Base-by-base conservation (phyloP, 2,797 vertebrate genomes). In the Spinibarbus caldwelli region DNA sequence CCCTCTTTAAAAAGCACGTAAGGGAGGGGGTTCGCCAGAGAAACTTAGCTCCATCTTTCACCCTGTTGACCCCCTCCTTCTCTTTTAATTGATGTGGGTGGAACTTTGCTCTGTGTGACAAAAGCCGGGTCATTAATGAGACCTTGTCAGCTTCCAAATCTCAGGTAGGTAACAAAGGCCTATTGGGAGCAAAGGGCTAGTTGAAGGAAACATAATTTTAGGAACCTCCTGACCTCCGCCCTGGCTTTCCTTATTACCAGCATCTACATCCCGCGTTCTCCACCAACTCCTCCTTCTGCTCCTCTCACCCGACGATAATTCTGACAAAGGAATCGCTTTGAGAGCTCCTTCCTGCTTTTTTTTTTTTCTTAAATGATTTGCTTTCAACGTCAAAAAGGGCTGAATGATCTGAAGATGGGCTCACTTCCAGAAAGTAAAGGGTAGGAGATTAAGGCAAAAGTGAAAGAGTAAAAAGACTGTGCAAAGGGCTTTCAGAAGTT, bases 111-210 rank as follows among this genome's bases (percentile, higher is more conserved):
- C 86, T 90, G 89, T 89, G 89, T 89, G 92, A 94, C 89, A 94
- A 90, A 88, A 54, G 87, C 91, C 68, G n/a, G 88, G 92, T 91
- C 92, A 93, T 94, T 95, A 93, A 94, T 94, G 93, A 94, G 93
- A 94, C 93, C 93, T n/a, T n/a, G n/a, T n/a, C n/a, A n/a, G n/a
- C n/a, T 94, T 93, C 94, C 91, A 93, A 92, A 93, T 94, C 94
- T 94, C 94, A 95, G 95, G 95, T 95, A 93, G 94, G 92, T 89
- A 92, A 93, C 94, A 95, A 94, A 94, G 92, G 90, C 92, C 92
- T 93, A 85, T 90, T 91, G 87, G 84, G 86, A 87, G 89, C 85
- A 82, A 78, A 85, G 86, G 86, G 87, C 82, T 43, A 87, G 88
- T 88, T 92, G 72, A 88, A 90, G 91, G 89, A 85, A 80, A 83